These are phyloP conservation scores for Psittacula echo DNA, from an alignment of 2,797 vertebrate species.

Conservation along the genomic window DNA sequence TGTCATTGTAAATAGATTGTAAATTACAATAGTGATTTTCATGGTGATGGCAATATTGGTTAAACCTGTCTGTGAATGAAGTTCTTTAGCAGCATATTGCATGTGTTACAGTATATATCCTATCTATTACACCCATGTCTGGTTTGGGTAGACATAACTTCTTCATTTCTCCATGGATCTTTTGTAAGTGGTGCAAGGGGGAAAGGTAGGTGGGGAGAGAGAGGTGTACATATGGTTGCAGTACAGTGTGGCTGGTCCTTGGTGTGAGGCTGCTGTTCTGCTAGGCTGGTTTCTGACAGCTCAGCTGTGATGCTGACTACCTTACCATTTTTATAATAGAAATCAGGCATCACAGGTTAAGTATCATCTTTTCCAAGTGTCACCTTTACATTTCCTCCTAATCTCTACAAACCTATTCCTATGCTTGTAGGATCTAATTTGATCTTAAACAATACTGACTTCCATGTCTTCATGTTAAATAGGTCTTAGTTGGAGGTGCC, in stretches of 20 bases:
- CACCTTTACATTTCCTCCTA: background rate
- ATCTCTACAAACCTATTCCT: background rate
- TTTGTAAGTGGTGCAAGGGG: rapidly evolving
- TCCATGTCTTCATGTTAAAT: background rate
- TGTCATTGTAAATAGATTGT: background rate
- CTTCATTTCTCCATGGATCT: background rate
- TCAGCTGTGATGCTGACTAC: background rate
- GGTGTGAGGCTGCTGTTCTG: background rate
- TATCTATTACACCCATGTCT: background rate
- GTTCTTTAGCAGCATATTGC: background rate
- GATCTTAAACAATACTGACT: background rate
- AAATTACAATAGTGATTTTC: background rate
- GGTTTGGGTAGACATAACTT: background rate
- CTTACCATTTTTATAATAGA: background rate
- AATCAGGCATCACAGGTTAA: background rate
- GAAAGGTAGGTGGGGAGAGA: background rate
- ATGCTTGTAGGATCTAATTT: background rate
- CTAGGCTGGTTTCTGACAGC: background rate
- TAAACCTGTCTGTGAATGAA: background rate
- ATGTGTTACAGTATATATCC: background rate
- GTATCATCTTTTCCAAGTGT: background rate
- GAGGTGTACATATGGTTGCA: background rate
- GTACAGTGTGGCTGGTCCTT: background rate
- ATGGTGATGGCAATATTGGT: background rate
- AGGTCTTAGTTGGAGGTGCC: background rate